Evolutionary conservation across 2,113 vertebrate species (phyloP).

Genomic region (Crotalus horridus): DNA sequence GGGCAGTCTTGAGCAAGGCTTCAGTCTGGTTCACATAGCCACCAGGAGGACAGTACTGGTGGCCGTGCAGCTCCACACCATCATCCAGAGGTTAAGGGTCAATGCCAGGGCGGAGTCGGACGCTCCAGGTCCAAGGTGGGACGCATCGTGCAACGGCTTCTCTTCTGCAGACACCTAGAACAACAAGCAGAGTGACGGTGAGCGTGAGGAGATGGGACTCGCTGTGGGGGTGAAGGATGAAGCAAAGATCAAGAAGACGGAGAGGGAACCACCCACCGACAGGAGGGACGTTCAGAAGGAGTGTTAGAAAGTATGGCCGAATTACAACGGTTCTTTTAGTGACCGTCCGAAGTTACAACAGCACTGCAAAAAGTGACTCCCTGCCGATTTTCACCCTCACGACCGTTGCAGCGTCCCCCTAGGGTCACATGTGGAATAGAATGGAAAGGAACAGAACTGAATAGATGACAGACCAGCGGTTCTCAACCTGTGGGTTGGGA

Average conservation of each 20-base stretch:
- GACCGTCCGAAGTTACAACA: too few species aligned
- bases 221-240: not conserved
- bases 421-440: too few species aligned
- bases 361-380: too few species aligned
- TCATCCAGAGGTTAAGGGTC: not conserved
- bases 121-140: constrained; percentile 55
- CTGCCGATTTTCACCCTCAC: too few species aligned
- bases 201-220: not conserved
- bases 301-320: too few species aligned
- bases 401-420: too few species aligned
- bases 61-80: constrained; percentile 11
- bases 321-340: too few species aligned
- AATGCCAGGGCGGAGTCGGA: constrained; percentile 32
- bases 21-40: constrained; percentile 27
- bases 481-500: too few species aligned
- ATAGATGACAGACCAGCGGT: too few species aligned
- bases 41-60: constrained; percentile 39
- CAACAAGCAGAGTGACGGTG: not conserved
- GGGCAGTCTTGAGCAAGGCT: not conserved
- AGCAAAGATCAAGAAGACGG: not conserved
- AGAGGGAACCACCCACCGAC: too few species aligned
- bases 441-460: too few species aligned
- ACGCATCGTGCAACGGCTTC: constrained; percentile 57
- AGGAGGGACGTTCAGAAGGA: not conserved
- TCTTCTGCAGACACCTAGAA: constrained; percentile 59